Evolutionary conservation across 2,888 invertebrate genomes (phyloP), one percentile per base, ranked within the genome.

Genomic region (Patella caerulea): DNA sequence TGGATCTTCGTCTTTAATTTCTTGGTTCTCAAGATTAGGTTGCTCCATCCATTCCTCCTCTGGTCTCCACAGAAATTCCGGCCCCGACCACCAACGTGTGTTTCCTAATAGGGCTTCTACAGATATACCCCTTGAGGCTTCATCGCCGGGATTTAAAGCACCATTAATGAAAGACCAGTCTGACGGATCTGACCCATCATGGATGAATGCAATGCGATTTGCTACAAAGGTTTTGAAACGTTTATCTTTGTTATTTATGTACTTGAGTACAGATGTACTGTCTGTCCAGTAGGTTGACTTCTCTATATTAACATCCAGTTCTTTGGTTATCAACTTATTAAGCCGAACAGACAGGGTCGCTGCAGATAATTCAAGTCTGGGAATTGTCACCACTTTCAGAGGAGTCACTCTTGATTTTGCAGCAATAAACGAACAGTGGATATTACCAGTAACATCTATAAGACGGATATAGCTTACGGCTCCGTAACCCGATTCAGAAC

Each of bases 151-250:
- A 34, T 72, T 72, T 4, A 15, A 5, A 29, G 12, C 34, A 15
- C 54, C 56, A 59, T 19, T 34, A 14, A 76, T 72, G 52, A 56
- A 72, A 2, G n/a, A 12, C 72, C 56, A 59, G 12, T 76, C 54
- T 4, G 12, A 24, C 14, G 54, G 52, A 52, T 73, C 72, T 5
- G 77, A 73, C 9, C 71, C 71, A 53, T 72, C 73, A 12, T 24
- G 45, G 34, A 77, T 73, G 2, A 73, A 45, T 7, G 29, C 9
- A 11, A 73, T 45, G 15, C 77, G 29, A 53, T 77, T 69, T 56
- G 77, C 73, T 3, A 77, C 73, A n/a, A 73, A 77, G 17, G 77
- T 77, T 45, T 53, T 56, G 54, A 77, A 77, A 14, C 73, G 53
- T 2, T 72, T 56, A 52, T n/a, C 19, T 59, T 72, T 45, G 45